phyloP scores from a whole-genome alignment of 1,140 invertebrate genomes.

The Ceratosolen fusciceps region DNA sequence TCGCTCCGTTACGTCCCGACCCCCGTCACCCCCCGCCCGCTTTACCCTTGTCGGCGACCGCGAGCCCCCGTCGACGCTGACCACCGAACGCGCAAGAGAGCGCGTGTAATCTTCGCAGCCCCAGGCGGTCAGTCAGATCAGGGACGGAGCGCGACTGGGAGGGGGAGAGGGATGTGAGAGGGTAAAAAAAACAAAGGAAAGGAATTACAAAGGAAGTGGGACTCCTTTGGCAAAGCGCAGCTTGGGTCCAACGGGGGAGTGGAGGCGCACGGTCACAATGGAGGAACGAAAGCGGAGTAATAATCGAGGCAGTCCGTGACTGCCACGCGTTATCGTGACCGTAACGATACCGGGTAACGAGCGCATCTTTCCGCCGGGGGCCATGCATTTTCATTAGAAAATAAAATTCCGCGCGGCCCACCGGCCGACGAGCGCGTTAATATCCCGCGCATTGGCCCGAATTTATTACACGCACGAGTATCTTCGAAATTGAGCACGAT shows the following conservation, averaged over 20 bases:
- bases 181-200: constrained; percentile 10
- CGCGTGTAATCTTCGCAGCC: neutral
- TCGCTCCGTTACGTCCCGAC: neutral
- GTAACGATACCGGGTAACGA: no score
- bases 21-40: neutral
- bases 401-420: constrained; percentile 14
- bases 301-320: constrained; percentile 22
- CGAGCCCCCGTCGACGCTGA: no score
- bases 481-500: constrained; percentile 43
- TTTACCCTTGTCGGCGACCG: neutral
- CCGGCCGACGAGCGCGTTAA: neutral
- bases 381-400: constrained; percentile 42
- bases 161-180: no score
- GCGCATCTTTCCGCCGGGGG: neutral
- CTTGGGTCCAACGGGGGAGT: neutral
- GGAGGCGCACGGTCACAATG: neutral
- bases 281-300: neutral
- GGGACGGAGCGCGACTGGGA: no score
- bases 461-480: constrained; percentile 47
- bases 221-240: neutral
- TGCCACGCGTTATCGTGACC: no score
- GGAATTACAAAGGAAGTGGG: neutral
- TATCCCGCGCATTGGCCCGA: constrained; percentile 20
- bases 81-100: neutral
- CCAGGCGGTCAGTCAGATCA: no score